Base-by-base conservation (phyloP, 1,140 invertebrate species). In the Mylabris phalerata region DNA sequence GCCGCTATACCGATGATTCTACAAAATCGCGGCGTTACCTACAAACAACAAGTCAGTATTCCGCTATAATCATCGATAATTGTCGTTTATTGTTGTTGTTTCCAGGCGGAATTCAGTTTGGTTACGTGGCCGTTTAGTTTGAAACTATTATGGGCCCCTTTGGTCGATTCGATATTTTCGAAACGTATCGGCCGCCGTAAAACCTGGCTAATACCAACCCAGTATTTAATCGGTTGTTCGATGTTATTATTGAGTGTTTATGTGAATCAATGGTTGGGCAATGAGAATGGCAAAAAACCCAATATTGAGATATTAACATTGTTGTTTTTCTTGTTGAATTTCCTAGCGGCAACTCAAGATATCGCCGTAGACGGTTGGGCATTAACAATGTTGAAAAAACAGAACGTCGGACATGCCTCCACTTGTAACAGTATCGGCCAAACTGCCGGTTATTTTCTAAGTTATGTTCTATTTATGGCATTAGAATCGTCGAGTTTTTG, bases 281-380 rank as follows among this genome's bases (percentile, higher is more conserved):
- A 82, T 7, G 75, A 83, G 39, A 32, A 5, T 4, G 75, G 75
- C 0, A 69, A 68, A 2, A 69, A 80, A n/a, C 92, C 94, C 0
- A 88, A 90, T 71, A 90, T 98, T 50, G 79, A 78, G 27, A 72
- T 89, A 27, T 75, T 99, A 4, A 97, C 95, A 5, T 65, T 82
- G 19, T 79, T 93, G 48, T 99, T 99, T 78, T 92, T 99, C 71
- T 78, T 83, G 50, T 78, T 99, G 1, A 98, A 98, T 69, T 97
- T 98, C 67, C 78, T 99, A 49, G 96, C 95, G 9, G 96, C 98
- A 2, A 99, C 96, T 24, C 98, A 99, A 79, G 98, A 99, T 76
- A 98, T 99, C 72, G 96, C 95, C 52, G 96, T 99, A 1, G 98
- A 99, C 83, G 98, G 98, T 3, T 99, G 98, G 98, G 97, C 97